Conservation (phyloP, 1,140 invertebrate species). For the Eumeta japonica region DNA sequence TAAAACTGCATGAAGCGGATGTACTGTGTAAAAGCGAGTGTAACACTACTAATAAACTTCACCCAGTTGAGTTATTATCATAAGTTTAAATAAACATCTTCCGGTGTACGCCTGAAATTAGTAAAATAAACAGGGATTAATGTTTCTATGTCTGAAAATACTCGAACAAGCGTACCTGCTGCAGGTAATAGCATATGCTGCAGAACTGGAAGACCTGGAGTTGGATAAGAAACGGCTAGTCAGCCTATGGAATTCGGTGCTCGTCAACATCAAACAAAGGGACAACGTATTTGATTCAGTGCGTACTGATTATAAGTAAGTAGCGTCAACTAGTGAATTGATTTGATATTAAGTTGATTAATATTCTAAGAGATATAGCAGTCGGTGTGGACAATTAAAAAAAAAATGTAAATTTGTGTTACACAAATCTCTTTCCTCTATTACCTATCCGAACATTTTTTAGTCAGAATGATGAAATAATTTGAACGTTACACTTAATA, state of each 20-base stretch:
- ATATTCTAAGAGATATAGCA: neutral
- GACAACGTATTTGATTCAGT: conserved; percentile 66
- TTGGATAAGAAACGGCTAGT: conserved; percentile 67
- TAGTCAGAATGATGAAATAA: no score
- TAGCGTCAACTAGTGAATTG: conserved; percentile 6
- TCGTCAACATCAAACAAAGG: conserved; percentile 66
- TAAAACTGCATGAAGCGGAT: no score
- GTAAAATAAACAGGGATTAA: no score
- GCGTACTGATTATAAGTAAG: conserved; percentile 60
- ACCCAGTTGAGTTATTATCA: no score
- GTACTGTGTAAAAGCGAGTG: no score
- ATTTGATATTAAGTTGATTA: neutral
- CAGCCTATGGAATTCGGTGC: conserved; percentile 70
- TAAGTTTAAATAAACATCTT: no score
- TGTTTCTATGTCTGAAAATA: no score
- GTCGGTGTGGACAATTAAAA: neutral
- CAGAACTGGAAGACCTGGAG: conserved; percentile 69
- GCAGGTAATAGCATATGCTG: conserved; percentile 59
- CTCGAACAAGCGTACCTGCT: no score
- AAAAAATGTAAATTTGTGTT: neutral
- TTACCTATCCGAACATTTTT: neutral
- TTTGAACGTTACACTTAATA: no score
- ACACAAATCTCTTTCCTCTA: neutral
- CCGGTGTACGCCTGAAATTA: no score
- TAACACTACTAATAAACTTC: no score